These are phyloP conservation scores for Dicrostonyx torquatus DNA, from an alignment of 2,797 vertebrate species.

Conservation along the genomic window DNA sequence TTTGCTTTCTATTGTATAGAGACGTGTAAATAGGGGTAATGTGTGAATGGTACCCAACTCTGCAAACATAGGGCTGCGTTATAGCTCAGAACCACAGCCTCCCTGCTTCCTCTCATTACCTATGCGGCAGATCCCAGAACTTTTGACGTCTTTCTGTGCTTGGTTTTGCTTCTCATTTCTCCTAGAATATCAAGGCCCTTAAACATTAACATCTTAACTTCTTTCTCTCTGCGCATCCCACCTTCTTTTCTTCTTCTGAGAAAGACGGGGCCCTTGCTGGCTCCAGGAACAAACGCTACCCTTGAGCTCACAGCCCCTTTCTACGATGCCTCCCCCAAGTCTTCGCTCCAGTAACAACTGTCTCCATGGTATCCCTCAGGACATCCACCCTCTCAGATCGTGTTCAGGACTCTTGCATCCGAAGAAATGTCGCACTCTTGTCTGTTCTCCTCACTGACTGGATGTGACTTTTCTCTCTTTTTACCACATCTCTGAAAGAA, in stretches of 20 bases:
- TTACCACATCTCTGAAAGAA: conserved; percentile 22
- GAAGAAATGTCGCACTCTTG: background rate
- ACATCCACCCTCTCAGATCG: background rate
- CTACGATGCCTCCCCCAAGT: background rate
- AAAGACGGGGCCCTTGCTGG: background rate
- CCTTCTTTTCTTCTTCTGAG: background rate
- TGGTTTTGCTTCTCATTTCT: background rate
- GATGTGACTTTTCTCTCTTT: background rate
- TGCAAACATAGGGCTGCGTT: background rate
- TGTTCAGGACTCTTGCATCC: background rate
- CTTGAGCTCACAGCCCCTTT: background rate
- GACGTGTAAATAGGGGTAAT: background rate
- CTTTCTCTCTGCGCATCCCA: background rate
- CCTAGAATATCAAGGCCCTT: background rate
- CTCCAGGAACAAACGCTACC: background rate
- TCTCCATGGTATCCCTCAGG: background rate
- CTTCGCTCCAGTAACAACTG: background rate
- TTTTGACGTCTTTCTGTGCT: background rate
- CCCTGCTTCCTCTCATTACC: background rate
- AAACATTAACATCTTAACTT: too few relatives aligned
- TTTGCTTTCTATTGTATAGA: background rate
- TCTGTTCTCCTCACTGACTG: background rate
- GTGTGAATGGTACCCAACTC: background rate
- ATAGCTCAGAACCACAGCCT: background rate
- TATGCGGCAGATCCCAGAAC: background rate